phyloP scores from a whole-genome alignment of 2,113 vertebrate species.

The Sturnus vulgaris region DNA sequence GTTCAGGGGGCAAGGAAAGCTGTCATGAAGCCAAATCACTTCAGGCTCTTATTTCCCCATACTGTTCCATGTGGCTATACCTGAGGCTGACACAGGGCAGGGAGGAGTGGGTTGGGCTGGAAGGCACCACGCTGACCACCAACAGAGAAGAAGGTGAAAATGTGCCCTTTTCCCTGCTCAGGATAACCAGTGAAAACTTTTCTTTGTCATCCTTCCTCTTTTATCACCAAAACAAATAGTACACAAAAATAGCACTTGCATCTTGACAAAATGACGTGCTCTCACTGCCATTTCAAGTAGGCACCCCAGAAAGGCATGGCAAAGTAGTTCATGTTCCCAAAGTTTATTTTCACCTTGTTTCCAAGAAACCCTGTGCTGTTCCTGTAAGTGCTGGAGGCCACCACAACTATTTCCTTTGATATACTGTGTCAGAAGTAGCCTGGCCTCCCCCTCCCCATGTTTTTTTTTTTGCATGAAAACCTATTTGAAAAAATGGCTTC shows the following conservation, averaged over 20 bases:
- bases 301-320: not conserved
- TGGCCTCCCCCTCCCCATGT: fast-evolving
- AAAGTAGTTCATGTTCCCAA: not conserved
- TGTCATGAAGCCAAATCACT: not conserved
- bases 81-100: not conserved
- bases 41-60: not conserved
- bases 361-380: not conserved
- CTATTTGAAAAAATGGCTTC: not conserved
- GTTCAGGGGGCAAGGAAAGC: not conserved
- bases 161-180: not conserved
- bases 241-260: not conserved
- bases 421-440: not conserved
- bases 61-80: not conserved
- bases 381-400: not conserved
- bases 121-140: fast-evolving
- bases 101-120: not conserved
- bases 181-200: not conserved
- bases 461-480: not conserved
- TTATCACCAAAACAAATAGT: not conserved
- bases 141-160: not conserved
- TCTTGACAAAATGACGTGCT: fast-evolving
- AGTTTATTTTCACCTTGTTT: not conserved
- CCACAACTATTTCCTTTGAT: not conserved
- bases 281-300: not conserved
- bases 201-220: not conserved